These are phyloP conservation scores for Smutsia gigantea DNA, from an alignment of 2,797 vertebrate species.

Conservation along the genomic window DNA sequence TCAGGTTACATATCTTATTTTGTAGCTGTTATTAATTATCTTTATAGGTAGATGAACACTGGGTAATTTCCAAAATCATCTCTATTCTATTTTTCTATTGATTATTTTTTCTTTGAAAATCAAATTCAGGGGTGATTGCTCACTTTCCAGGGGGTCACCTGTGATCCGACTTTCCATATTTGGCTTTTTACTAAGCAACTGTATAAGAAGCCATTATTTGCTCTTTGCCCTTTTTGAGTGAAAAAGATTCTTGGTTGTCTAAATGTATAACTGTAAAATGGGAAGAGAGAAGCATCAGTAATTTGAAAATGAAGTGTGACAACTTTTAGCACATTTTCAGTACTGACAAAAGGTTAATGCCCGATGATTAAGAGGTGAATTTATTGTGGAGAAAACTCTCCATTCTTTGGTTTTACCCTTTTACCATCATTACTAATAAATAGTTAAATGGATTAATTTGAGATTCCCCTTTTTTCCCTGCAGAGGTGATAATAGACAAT, in stretches of 20 bases:
- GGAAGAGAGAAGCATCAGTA: not conserved
- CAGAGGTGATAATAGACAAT: slow-evolving; percentile 69
- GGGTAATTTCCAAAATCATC: not conserved
- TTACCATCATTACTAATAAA: slow-evolving; percentile 53
- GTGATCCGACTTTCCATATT: not conserved
- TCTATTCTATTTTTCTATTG: not conserved
- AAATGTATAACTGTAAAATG: not conserved
- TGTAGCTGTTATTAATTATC: not conserved
- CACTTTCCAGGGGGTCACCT: not conserved
- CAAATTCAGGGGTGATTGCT: not conserved
- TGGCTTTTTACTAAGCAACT: not conserved
- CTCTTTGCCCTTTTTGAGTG: not conserved
- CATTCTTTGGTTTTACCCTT: not conserved
- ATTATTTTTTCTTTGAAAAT: not conserved
- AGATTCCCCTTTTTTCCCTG: slow-evolving; percentile 59
- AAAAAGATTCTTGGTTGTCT: not conserved
- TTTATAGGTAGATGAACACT: not conserved
- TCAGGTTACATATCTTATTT: not conserved
- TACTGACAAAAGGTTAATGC: not conserved
- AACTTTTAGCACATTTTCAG: not conserved
- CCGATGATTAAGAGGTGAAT: not conserved
- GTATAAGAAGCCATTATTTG: not conserved
- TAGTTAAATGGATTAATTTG: slow-evolving; percentile 62
- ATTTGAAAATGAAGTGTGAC: slow-evolving; percentile 3
- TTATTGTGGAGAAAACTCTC: not conserved